These are phyloP conservation scores for Rhaphigaster nebulosa DNA, from an alignment of 2,888 invertebrate genomes.

Conservation along the genomic window DNA sequence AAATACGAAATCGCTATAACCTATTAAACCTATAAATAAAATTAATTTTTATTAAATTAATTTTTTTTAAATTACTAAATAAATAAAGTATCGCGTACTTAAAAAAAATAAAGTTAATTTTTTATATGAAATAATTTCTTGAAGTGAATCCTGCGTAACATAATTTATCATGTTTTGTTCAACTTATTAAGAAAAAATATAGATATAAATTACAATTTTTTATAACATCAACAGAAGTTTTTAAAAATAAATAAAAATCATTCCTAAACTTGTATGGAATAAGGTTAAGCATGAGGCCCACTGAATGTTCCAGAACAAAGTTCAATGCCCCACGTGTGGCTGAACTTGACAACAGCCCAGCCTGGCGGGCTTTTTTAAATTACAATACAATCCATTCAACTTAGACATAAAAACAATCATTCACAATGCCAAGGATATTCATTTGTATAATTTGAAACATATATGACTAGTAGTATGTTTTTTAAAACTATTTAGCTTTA, in stretches of 20 bases:
- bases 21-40: too few species aligned
- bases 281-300: neutral
- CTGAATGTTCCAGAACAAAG: neutral
- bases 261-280: neutral
- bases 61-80: too few species aligned
- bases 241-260: too few species aligned
- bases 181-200: neutral
- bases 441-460: neutral
- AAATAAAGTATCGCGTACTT: too few species aligned
- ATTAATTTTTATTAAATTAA: too few species aligned
- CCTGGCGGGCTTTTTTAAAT: neutral
- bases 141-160: neutral
- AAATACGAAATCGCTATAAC: too few species aligned
- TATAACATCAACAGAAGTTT: neutral
- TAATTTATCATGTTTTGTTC: neutral
- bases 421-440: neutral
- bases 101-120: too few species aligned
- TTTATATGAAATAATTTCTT: neutral
- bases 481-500: too few species aligned
- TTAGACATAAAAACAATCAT: neutral
- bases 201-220: neutral
- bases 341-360: slow-evolving; percentile 25
- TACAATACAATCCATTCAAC: neutral
- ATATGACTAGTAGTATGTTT: neutral
- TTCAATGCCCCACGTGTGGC: slow-evolving; percentile 11